phyloP scores from a whole-genome alignment of 2,888 invertebrate genomes.

The Hirtodrosophila histrioides region DNA sequence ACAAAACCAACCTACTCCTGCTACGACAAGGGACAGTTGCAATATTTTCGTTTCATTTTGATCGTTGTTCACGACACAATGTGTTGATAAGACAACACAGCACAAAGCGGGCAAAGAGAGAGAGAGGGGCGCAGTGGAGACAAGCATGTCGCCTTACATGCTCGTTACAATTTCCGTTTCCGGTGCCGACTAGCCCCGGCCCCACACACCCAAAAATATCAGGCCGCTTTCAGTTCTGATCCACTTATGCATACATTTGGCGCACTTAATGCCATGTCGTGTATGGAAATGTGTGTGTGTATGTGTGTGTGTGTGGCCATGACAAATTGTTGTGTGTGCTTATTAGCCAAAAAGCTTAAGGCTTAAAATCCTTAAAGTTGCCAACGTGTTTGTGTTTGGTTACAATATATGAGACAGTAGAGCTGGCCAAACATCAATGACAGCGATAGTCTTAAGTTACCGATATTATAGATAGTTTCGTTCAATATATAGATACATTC shows the following conservation, averaged over 20 bases:
- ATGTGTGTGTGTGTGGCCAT: constrained; percentile 30
- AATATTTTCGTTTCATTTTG: constrained; percentile 77
- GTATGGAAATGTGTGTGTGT: constrained; percentile 10
- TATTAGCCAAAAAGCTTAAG: constrained; percentile 65
- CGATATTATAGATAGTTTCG: no score
- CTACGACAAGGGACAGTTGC: constrained; percentile 64
- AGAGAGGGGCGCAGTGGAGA: not conserved
- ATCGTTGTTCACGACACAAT: constrained; percentile 57
- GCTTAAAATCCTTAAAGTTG: constrained; percentile 54
- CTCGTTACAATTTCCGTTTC: constrained; percentile 68
- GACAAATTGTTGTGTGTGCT: constrained; percentile 56
- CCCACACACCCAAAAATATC: constrained; percentile 26
- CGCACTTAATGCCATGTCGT: constrained; percentile 42
- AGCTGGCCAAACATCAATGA: no score
- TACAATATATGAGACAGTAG: constrained; percentile 27
- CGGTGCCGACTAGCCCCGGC: constrained; percentile 17
- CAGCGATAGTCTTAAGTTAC: no score
- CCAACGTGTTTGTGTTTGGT: constrained; percentile 29
- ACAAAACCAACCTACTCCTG: constrained; percentile 13
- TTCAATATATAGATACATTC: no score
- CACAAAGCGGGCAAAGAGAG: constrained; percentile 3
- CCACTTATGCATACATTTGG: constrained; percentile 56
- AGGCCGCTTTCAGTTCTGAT: constrained; percentile 42
- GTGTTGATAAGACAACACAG: constrained; percentile 71
- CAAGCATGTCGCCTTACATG: constrained; percentile 52